phyloP scores from a whole-genome alignment of 2,113 vertebrate species.

The Oncorhynchus masou region DNA sequence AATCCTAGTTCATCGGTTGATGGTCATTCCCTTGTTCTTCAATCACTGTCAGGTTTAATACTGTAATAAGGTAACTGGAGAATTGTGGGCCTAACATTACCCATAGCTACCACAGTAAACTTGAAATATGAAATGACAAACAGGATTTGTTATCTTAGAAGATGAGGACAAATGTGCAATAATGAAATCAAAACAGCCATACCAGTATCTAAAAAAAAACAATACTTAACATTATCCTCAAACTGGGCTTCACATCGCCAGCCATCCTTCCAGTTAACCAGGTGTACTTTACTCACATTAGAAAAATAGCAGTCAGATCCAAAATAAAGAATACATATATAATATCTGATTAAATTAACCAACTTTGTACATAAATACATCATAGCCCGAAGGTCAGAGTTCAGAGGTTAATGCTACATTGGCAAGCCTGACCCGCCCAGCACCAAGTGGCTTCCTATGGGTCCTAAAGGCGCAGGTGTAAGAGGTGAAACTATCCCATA shows the following conservation, averaged over 20 bases:
- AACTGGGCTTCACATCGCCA: slow-evolving; percentile 20
- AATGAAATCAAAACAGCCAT: slow-evolving; percentile 7
- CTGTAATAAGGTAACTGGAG: slow-evolving; percentile 49
- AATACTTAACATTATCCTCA: slow-evolving; percentile 37
- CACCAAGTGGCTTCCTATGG: slow-evolving; percentile 51
- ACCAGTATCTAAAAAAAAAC: slow-evolving; percentile 10
- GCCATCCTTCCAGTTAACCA: slow-evolving; percentile 72
- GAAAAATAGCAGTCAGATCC: slow-evolving; percentile 69
- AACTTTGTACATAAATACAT: slow-evolving; percentile 72
- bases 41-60: slow-evolving; percentile 38
- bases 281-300: slow-evolving; percentile 64
- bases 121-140: slow-evolving; percentile 37
- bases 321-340: slow-evolving; percentile 67
- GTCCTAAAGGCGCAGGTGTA: slow-evolving; percentile 31
- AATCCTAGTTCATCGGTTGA: slow-evolving; percentile 21
- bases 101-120: slow-evolving; percentile 35
- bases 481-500: slow-evolving; percentile 2
- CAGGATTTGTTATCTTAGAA: slow-evolving; percentile 29
- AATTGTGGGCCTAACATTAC: slow-evolving; percentile 32
- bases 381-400: slow-evolving; percentile 40
- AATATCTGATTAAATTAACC: slow-evolving; percentile 76
- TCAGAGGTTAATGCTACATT: slow-evolving; percentile 70
- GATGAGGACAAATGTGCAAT: slow-evolving; percentile 48
- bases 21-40: neutral
- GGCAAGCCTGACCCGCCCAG: slow-evolving; percentile 51